A percentile compares a stretch with the other conserved stretches of the same genome.
Evolutionary conservation across 1,140 invertebrate genomes (phyloP).

Genomic region (Conus betulinus): DNA sequence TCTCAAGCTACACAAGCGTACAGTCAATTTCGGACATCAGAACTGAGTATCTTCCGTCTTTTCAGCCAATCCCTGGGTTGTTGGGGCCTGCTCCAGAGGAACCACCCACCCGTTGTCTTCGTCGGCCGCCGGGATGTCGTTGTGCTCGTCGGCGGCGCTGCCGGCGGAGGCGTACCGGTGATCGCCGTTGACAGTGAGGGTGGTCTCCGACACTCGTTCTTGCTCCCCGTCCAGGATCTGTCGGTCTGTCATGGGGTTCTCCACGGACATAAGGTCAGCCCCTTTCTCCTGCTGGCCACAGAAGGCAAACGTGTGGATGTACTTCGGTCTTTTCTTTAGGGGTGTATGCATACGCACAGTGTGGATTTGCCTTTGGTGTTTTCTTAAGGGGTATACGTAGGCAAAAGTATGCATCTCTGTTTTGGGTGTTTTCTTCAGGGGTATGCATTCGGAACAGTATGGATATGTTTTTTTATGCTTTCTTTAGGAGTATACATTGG

Average conservation of each 20-base stretch:
- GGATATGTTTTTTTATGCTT: too few species aligned
- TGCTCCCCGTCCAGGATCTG: constrained; percentile 5
- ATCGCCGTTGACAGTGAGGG: constrained; percentile 1
- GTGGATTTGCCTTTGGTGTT: too few species aligned
- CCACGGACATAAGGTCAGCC: neutral
- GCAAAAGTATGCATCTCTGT: too few species aligned
- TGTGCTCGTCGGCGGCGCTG: neutral
- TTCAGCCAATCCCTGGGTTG: neutral
- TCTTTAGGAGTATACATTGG: too few species aligned
- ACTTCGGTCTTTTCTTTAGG: too few species aligned
- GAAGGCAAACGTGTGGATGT: too few species aligned
- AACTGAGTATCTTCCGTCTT: constrained; percentile 24
- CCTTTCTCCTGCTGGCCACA: constrained; percentile 5
- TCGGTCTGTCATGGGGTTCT: constrained; percentile 15
- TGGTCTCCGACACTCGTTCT: neutral
- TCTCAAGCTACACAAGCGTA: too few species aligned
- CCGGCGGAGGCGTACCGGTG: neutral
- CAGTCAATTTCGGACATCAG: neutral
- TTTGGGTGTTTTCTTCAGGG: too few species aligned
- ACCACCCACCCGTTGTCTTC: constrained; percentile 29
- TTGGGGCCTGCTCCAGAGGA: neutral
- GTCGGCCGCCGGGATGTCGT: constrained; percentile 23
- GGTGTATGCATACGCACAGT: too few species aligned
- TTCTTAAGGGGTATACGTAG: too few species aligned
- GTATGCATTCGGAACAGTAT: too few species aligned